Conservation (phyloP, 2,888 invertebrate species). For the Eristalinus sepulchralis region DNA sequence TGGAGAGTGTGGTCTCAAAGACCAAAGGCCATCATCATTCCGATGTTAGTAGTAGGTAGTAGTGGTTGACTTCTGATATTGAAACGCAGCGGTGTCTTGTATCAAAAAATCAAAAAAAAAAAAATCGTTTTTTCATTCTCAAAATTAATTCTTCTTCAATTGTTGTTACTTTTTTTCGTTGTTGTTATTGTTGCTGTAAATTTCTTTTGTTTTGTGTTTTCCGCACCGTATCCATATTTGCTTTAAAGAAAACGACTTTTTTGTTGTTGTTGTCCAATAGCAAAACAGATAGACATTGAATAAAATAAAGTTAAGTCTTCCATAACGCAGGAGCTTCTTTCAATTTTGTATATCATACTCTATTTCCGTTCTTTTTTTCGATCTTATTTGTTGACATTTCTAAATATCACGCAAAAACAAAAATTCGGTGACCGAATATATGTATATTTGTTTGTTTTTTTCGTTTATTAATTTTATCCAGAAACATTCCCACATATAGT, state of each 20-base stretch:
- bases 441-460: slow-evolving; percentile 24
- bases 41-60: slow-evolving; percentile 61
- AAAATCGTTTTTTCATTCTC: slow-evolving; percentile 19
- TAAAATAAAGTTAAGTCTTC: slow-evolving; percentile 22
- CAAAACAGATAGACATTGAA: background rate
- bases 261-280: background rate
- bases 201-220: slow-evolving; percentile 21
- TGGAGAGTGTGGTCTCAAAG: slow-evolving; percentile 30
- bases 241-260: slow-evolving; percentile 3
- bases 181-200: slow-evolving; percentile 1
- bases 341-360: slow-evolving; percentile 10
- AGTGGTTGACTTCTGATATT: slow-evolving; percentile 63
- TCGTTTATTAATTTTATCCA: slow-evolving; percentile 65
- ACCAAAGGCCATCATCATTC: slow-evolving; percentile 59
- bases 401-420: slow-evolving; percentile 41
- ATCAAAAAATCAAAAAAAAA: background rate
- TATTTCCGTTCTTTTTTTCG: slow-evolving; percentile 27
- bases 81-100: slow-evolving; percentile 58
- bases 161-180: background rate
- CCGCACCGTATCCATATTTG: slow-evolving; percentile 21
- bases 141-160: slow-evolving; percentile 10
- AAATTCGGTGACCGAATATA: slow-evolving; percentile 56
- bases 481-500: slow-evolving; percentile 70
- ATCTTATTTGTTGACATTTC: slow-evolving; percentile 18
- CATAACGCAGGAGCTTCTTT: slow-evolving; percentile 58